These are phyloP conservation scores for Whitmania pigra DNA, from an alignment of 1,140 invertebrate species.

Conservation along the genomic window DNA sequence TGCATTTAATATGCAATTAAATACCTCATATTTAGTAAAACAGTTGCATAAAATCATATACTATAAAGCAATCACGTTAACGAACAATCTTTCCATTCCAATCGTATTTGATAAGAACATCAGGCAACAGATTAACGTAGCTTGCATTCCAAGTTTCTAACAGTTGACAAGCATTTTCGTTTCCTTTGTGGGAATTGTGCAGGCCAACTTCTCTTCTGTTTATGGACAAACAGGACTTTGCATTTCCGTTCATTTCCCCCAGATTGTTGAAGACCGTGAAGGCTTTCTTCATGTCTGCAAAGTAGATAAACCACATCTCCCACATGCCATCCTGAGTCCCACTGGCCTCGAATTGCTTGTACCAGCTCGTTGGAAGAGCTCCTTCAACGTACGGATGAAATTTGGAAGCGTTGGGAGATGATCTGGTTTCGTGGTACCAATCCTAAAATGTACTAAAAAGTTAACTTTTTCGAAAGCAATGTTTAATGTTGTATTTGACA, in stretches of 20 bases:
- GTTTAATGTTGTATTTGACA: no score
- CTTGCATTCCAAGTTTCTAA: not conserved
- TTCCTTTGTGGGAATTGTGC: conserved; percentile 6
- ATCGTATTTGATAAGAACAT: conserved; percentile 2
- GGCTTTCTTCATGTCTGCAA: conserved; percentile 27
- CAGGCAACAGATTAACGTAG: not conserved
- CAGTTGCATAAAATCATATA: no score
- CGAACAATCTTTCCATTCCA: conserved; percentile 11
- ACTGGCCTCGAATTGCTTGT: conserved; percentile 8
- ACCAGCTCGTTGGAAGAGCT: conserved; percentile 16
- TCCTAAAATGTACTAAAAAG: not conserved
- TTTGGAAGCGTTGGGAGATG: not conserved
- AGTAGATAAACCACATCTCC: conserved; percentile 34
- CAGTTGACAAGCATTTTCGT: not conserved
- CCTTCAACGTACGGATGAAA: conserved; percentile 13
- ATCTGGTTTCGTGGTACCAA: not conserved
- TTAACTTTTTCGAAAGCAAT: no score
- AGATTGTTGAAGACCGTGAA: conserved; percentile 20
- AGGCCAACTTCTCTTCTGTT: conserved; percentile 11
- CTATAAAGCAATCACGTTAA: no score
- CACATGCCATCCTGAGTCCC: conserved; percentile 28
- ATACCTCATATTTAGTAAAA: no score
- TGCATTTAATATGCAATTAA: no score
- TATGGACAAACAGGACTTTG: conserved; percentile 8
- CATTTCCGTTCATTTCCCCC: not conserved